phyloP scores from a whole-genome alignment of 2,888 invertebrate species.

The Theodoxus fluviatilis region DNA sequence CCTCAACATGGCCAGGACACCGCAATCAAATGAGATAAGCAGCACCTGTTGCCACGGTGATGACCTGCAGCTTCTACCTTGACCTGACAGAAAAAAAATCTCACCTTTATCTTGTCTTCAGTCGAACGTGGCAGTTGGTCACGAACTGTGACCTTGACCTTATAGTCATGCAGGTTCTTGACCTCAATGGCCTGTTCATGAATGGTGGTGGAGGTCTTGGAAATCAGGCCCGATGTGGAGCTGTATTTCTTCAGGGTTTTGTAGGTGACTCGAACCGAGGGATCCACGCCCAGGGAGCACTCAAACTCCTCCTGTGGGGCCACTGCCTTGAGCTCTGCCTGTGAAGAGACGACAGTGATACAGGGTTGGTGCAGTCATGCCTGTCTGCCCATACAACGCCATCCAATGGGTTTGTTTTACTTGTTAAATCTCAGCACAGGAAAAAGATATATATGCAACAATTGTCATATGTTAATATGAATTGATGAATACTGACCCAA shows the following conservation, averaged over 20 bases:
- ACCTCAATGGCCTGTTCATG: slow-evolving; percentile 57
- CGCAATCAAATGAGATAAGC: too few relatives aligned
- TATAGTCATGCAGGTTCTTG: slow-evolving; percentile 62
- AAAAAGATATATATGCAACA: too few relatives aligned
- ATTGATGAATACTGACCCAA: too few relatives aligned
- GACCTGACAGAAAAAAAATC: not conserved
- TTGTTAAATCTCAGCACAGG: too few relatives aligned
- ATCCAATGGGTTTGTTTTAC: too few relatives aligned
- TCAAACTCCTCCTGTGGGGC: slow-evolving; percentile 65
- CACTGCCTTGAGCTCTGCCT: slow-evolving; percentile 54
- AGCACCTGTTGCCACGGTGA: too few relatives aligned
- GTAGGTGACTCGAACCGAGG: slow-evolving; percentile 64
- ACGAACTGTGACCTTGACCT: slow-evolving; percentile 56
- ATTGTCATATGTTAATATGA: too few relatives aligned
- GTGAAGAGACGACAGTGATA: not conserved
- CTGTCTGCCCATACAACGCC: too few relatives aligned
- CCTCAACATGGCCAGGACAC: too few relatives aligned
- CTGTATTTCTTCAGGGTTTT: slow-evolving; percentile 60
- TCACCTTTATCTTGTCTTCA: slow-evolving; percentile 66
- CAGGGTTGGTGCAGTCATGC: too few relatives aligned
- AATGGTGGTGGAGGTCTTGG: slow-evolving; percentile 48
- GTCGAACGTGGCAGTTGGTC: slow-evolving; percentile 64
- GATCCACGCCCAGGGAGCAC: slow-evolving; percentile 66
- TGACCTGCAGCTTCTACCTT: too few relatives aligned
- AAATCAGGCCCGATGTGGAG: slow-evolving; percentile 61